These are phyloP conservation scores for Arrhopalites spinosus DNA, from an alignment of 2,888 invertebrate genomes.

Conservation along the genomic window DNA sequence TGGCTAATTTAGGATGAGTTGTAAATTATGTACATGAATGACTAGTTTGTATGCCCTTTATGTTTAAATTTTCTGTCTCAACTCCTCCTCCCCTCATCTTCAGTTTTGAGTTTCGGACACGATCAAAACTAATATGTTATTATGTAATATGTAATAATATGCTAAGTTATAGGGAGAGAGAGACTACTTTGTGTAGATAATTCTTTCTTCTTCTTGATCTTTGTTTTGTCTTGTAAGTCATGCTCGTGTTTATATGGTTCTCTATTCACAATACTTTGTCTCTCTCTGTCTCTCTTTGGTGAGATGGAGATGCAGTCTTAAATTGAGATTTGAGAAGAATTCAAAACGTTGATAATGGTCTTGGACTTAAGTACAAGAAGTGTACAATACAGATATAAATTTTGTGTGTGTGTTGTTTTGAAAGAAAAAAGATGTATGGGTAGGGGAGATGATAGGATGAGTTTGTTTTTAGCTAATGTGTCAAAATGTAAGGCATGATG, in stretches of 20 bases:
- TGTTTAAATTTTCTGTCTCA: background rate
- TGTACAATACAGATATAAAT: too few species aligned
- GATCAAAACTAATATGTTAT: too few species aligned
- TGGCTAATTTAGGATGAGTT: background rate
- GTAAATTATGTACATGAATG: background rate
- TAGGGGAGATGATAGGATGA: constrained; percentile 4
- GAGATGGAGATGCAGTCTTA: too few species aligned
- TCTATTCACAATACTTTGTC: too few species aligned
- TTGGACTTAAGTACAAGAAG: background rate
- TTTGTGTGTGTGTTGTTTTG: background rate
- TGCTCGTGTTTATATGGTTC: too few species aligned
- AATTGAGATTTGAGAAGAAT: background rate
- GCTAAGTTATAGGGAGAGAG: too few species aligned
- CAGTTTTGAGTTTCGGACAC: background rate
- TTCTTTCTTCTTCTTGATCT: too few species aligned
- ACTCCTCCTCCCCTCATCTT: background rate
- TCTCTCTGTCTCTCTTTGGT: too few species aligned
- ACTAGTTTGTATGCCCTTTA: background rate
- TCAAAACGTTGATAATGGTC: background rate
- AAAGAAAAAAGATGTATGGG: background rate
- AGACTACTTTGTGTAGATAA: too few species aligned
- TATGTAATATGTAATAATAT: too few species aligned
- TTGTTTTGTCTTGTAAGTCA: too few species aligned
- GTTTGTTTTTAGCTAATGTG: background rate
- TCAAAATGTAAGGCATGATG: background rate